Percentiles rank a stretch among this genome's conserved stretches.
These are phyloP conservation scores for Brachyistius frenatus DNA, from an alignment of 2,113 vertebrate species.

Conservation along the genomic window DNA sequence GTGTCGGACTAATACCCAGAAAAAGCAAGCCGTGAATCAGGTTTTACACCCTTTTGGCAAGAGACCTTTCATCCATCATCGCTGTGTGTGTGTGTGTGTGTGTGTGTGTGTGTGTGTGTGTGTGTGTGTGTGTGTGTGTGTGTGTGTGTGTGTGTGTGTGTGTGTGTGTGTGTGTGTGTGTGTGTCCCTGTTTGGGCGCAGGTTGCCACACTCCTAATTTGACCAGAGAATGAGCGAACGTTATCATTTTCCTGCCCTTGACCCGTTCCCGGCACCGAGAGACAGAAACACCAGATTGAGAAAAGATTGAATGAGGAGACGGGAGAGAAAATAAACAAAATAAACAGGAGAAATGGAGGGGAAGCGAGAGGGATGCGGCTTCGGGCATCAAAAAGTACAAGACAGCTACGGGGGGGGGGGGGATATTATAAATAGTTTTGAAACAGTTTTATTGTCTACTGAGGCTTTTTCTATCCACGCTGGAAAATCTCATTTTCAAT, in stretches of 20 bases:
- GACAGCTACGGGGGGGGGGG: slow-evolving; percentile 9
- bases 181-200: slow-evolving; percentile 26
- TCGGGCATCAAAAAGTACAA: slow-evolving; percentile 43
- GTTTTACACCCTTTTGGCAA: slow-evolving; percentile 64
- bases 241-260: slow-evolving; percentile 81
- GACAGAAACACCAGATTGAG: slow-evolving; percentile 62
- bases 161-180: slow-evolving; percentile 30
- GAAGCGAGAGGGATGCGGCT: slow-evolving; percentile 17
- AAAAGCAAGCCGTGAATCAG: slow-evolving; percentile 70
- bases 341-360: slow-evolving; percentile 27
- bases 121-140: slow-evolving; percentile 33
- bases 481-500: slow-evolving; percentile 60
- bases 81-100: slow-evolving; percentile 18
- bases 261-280: slow-evolving; percentile 60
- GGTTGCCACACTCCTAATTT: slow-evolving; percentile 62
- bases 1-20: slow-evolving; percentile 52
- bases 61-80: slow-evolving; percentile 74
- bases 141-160: slow-evolving; percentile 38
- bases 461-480: slow-evolving; percentile 38
- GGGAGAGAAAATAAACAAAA: slow-evolving; percentile 53
- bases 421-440: slow-evolving; percentile 57
- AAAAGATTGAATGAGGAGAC: slow-evolving; percentile 65
- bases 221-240: slow-evolving; percentile 76
- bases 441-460: slow-evolving; percentile 43
- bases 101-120: slow-evolving; percentile 30